phyloP scores from a whole-genome alignment of 1,140 invertebrate species.

The Hydropsyche tenuis region DNA sequence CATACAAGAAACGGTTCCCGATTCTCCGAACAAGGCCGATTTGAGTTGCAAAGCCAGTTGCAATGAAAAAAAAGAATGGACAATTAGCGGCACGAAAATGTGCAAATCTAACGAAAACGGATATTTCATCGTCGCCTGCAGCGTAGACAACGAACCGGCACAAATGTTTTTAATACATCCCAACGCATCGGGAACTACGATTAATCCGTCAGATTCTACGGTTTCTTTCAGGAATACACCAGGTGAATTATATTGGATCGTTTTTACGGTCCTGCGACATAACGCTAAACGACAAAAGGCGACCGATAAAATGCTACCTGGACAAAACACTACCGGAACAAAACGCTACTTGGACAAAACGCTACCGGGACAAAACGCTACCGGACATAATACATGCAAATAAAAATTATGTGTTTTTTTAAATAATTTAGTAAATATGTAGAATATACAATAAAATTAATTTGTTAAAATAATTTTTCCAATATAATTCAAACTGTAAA shows the following conservation, averaged over 20 bases:
- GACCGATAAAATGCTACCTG: too few species aligned
- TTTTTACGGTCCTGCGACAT: too few species aligned
- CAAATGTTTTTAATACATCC: conserved; percentile 39
- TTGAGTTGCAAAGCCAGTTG: neutral
- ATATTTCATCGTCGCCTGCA: conserved; percentile 31
- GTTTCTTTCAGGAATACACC: conserved; percentile 34
- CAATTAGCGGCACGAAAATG: conserved; percentile 12
- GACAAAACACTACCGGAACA: too few species aligned
- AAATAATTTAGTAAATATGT: too few species aligned
- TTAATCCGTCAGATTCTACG: neutral
- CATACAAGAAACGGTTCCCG: conserved; percentile 9
- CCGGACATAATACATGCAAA: too few species aligned
- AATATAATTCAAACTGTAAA: too few species aligned
- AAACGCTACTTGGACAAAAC: too few species aligned
- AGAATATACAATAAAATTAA: too few species aligned
- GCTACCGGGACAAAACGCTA: too few species aligned
- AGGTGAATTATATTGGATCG: conserved; percentile 2
- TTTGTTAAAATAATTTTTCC: too few species aligned
- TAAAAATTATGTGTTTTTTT: too few species aligned
- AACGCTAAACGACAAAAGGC: too few species aligned
- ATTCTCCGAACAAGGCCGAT: neutral
- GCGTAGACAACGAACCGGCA: neutral
- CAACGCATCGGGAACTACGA: neutral
- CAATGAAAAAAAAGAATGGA: conserved; percentile 10
- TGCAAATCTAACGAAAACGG: neutral